Base-by-base conservation (phyloP, 2,113 vertebrate species). In the Chaetura pelagica region DNA sequence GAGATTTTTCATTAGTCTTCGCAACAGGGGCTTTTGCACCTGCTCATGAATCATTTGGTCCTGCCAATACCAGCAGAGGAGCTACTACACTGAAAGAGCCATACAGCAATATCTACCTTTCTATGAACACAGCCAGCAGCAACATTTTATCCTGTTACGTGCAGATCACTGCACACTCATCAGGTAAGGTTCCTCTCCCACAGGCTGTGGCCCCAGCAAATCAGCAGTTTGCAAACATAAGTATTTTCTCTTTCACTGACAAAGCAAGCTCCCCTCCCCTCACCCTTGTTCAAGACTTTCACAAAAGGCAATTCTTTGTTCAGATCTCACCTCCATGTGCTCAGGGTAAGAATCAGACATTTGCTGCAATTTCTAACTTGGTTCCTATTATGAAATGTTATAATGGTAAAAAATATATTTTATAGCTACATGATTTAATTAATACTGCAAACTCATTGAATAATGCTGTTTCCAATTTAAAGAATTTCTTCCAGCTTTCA, bases 401-500 rank as follows among this genome's bases (percentile, higher is more conserved):
- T 55, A 27, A 20, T 59, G 80, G 57, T 51, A 88, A 84, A 83
- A 78, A 18, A 4, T 48, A 5, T 42, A 10, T 52, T 86, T 90
- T 29, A 52, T 22, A 66, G 16, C 29, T 63, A 64, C 0, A 1
- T 59, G 42, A 52, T 38, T 74, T 58, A 90, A 91, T 63, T 77
- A 74, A 51, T 42, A 14, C 15, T 75, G 67, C 30, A 27, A 86
- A 38, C 40, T 90, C 58, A 22, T 83, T 88, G 87, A 30, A 62
- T 67, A 62, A 71, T 63, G 38, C 71, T 96, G 63, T 84, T 84
- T 94, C 64, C 48, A 93, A 62, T 72, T 86, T 17, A 81, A 52
- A 32, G 9, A 49, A 91, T 86, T 75, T 86, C 61, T 87, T 78
- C 79, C 90, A 94, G 82, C 32, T 90, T 90, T 74, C 55, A 61